Evolutionary conservation across 2,888 invertebrate species (phyloP).

Genomic region (Lobophora halterata): DNA sequence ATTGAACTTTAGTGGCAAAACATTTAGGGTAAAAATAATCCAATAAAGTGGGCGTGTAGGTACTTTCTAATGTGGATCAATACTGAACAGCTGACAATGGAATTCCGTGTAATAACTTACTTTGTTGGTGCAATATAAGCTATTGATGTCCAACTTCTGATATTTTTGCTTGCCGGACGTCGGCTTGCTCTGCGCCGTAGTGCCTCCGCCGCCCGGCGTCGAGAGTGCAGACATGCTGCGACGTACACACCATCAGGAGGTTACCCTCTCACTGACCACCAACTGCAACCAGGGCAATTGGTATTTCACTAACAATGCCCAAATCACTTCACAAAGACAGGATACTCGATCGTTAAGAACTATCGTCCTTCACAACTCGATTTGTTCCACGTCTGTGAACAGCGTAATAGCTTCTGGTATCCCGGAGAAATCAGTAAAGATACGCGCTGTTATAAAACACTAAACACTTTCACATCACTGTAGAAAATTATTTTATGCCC

Average conservation of each 20-base stretch:
- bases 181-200: conserved; percentile 80
- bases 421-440: conserved; percentile 1
- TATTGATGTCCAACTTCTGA: conserved; percentile 99
- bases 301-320: conserved; percentile 39
- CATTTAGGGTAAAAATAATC: conserved; percentile 9
- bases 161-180: conserved; percentile 94
- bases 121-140: conserved; percentile 93
- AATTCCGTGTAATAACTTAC: conserved; percentile 75
- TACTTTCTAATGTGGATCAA: conserved; percentile 9
- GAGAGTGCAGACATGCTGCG: conserved; percentile 98
- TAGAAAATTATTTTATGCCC: conserved; percentile 61
- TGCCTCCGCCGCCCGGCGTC: conserved; percentile 86
- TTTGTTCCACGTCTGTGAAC: conserved; percentile 22
- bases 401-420: conserved; percentile 19
- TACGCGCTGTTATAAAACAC: conserved; percentile 18
- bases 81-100: not conserved
- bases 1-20: conserved; percentile 10
- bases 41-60: conserved; percentile 5
- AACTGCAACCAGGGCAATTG: conserved; percentile 67
- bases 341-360: conserved; percentile 31
- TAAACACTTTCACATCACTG: conserved; percentile 70
- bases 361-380: conserved; percentile 45
- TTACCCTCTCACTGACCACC: conserved; percentile 76
- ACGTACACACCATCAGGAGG: conserved; percentile 92
- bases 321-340: conserved; percentile 40